Evolutionary conservation across 1,140 invertebrate species (phyloP).

Genomic region (Himalopsyche phryganea): DNA sequence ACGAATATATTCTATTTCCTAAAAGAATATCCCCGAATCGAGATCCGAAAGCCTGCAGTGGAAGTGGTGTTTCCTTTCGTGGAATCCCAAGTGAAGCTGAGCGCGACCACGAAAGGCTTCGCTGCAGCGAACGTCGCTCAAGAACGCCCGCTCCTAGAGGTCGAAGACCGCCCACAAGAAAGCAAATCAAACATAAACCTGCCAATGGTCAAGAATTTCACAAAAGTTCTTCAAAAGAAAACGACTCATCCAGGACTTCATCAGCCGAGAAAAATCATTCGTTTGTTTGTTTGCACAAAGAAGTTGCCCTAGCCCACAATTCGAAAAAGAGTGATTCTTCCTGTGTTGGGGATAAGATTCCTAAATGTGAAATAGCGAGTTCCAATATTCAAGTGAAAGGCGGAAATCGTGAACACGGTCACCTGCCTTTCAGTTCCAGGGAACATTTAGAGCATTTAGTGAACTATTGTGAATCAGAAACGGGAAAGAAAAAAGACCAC

Average conservation of each 20-base stretch:
- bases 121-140: conserved; percentile 29
- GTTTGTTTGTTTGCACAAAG: conserved; percentile 1
- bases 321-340: too few relatives aligned
- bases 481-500: too few relatives aligned
- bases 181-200: too few relatives aligned
- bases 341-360: too few relatives aligned
- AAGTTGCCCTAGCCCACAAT: too few relatives aligned
- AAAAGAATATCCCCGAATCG: conserved; percentile 30
- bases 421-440: too few relatives aligned
- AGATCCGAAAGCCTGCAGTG: conserved; percentile 18
- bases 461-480: too few relatives aligned
- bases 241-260: conserved; percentile 6
- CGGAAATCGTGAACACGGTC: too few relatives aligned
- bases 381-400: too few relatives aligned
- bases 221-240: conserved; percentile 17
- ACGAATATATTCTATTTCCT: conserved; percentile 31
- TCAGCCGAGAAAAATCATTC: conserved; percentile 1
- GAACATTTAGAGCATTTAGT: too few relatives aligned
- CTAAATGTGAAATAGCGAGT: background rate
- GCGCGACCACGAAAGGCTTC: conserved; percentile 23
- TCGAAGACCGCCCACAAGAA: conserved; percentile 35
- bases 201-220: conserved; percentile 44
- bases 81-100: conserved; percentile 14
- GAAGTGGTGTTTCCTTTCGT: background rate
- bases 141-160: conserved; percentile 35